Evolutionary conservation across 1,140 invertebrate genomes (phyloP).

Genomic region (Trachymyrmex septentrionalis): DNA sequence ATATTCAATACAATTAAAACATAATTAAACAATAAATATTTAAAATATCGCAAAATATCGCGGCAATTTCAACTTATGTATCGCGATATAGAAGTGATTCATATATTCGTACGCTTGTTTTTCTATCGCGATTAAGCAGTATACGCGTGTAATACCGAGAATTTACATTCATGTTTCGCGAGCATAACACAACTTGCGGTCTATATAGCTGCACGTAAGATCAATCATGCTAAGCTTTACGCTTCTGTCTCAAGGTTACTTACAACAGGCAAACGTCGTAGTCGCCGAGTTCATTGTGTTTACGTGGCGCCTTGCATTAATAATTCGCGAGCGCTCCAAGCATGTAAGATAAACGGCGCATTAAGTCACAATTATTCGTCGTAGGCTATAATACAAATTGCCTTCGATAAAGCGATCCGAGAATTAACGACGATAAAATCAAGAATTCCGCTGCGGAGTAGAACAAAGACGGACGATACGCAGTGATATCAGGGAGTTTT

Average conservation of each 20-base stretch:
- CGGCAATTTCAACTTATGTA: conserved; percentile 15
- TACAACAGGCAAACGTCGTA: conserved; percentile 1
- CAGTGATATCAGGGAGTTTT: not conserved
- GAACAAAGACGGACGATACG: not conserved
- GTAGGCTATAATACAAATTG: conserved; percentile 5
- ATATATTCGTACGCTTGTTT: not conserved
- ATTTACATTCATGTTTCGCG: conserved; percentile 24
- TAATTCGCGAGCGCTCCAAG: conserved; percentile 33
- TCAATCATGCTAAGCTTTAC: conserved; percentile 35
- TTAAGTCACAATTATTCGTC: conserved; percentile 40
- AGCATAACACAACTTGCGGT: not conserved
- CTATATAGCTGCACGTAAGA: conserved; percentile 28
- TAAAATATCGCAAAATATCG: not conserved
- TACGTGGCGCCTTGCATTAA: conserved; percentile 38
- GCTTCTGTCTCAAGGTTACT: conserved; percentile 33
- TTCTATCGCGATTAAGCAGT: not conserved
- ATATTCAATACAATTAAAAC: not conserved
- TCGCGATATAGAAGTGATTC: not conserved
- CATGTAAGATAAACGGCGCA: conserved; percentile 51
- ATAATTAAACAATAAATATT: conserved; percentile 1
- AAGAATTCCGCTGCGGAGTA: not conserved
- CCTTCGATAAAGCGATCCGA: not conserved
- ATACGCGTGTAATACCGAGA: conserved; percentile 9
- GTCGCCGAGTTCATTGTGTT: not conserved
- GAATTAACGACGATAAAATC: not conserved